Evolutionary conservation across 2,113 vertebrate genomes (phyloP), one percentile per base, ranked within the genome.

Genomic region (Telmatochromis sp.): DNA sequence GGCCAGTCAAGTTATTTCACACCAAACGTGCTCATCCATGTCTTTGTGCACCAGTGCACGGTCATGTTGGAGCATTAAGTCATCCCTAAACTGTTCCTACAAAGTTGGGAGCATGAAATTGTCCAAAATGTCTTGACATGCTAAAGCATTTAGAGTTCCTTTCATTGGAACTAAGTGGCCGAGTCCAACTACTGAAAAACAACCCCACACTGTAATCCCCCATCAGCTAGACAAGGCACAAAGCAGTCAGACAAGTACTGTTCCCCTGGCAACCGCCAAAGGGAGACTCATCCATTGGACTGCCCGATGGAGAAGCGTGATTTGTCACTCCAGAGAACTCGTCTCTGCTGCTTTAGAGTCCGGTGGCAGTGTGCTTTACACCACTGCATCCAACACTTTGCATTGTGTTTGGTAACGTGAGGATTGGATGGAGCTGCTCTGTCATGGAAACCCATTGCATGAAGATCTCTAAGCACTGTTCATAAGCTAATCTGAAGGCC

Each of bases 351-450:
- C 60, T 8, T 37, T 65, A 65, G 33, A 65, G 60, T 65, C 60
- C 0, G 6, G 31, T 65, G 60, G 60, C 60, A 65, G 60, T 35
- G 31, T 65, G 31, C 60, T 65, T 65, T 13, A 37, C 1, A 13
- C 33, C 60, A 37, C 60, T 65, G 60, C 31, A 65, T 65, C 33
- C 60, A 37, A 65, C 33, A 37, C 33, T 65, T 65, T 65, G 33
- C 60, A 65, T 65, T 37, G 33, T 37, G 60, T 37, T 65, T 65
- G 60, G 0, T 37, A 0, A 37, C 0, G 33, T 37, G 31, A 65
- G 33, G 60, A 65, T 2, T 65, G 33, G 6, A 65, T 65, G 2
- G 3, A 37, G 19, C 19, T 37, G 33, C 60, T 37, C 60, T 65
- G 33, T 37, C 60, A 19, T 33, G 28, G 17, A 63, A 63, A 63